Base-by-base conservation (phyloP, 2,797 vertebrate species). In the Tapirus indicus region DNA sequence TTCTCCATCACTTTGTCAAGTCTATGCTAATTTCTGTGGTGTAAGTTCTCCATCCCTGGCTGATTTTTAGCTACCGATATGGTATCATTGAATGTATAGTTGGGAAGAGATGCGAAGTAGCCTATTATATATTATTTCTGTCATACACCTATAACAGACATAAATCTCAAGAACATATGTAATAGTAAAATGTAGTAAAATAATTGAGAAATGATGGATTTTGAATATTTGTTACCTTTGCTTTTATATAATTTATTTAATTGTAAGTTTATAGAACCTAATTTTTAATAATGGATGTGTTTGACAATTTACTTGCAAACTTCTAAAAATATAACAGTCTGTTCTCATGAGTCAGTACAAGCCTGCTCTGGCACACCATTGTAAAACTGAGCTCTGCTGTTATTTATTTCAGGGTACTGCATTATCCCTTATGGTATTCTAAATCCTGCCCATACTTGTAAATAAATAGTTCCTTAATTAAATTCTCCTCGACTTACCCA, bases 401-500 rank as follows among this genome's bases (percentile, higher is more conserved):
- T 90, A 60, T 56, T 85, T 62, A 62, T 60, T 54, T 17, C 25
- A 32, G 41, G 20, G 1, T 64, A 12, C 11, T 66, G 10, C 74
- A 52, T 82, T 94, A 74, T 54, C 9, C 18, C 10, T 29, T 79
- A 27, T 79, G 14, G 29, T 74, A 87, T 60, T 74, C 21, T 83
- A 74, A 11, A 74, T 69, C 14, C 2, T 54, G 1, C 6, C 27
- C 8, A 17, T 3, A 38, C 3, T 88, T 78, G 3, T 32, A 94
- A 78, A 82, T 66, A 89, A 95, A 49, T 89, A 83, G 4, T 38
- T 20, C 13, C 35, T 66, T 89, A 87, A 62, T 92, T 89, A 94
- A 96, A 71, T 4, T 80, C 12, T 90, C n/a, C 54, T 94, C 27
- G 89, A 44, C 82, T 75, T 93, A 69, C 17, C 18, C 7, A 32